A percentile compares a stretch with the other conserved stretches of the same genome.
phyloP scores from a whole-genome alignment of 1,140 invertebrate genomes.

The Leucophenga varia region DNA sequence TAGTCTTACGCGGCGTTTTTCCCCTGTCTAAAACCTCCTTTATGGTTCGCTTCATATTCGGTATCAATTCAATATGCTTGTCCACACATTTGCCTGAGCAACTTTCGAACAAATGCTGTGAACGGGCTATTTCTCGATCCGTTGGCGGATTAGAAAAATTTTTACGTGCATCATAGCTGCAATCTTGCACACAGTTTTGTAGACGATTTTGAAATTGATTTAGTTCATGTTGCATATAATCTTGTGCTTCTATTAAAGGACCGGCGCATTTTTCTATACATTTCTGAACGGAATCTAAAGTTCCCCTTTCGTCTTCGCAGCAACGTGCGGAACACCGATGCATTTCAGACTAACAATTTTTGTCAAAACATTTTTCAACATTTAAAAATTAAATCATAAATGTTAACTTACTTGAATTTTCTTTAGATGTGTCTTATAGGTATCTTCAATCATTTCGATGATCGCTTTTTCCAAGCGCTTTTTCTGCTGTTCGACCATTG shows the following conservation, averaged over 20 bases:
- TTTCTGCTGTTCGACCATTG: conserved; percentile 77
- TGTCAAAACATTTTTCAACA: not conserved
- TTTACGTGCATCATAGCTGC: conserved; percentile 78
- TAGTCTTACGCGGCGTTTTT: too few species aligned
- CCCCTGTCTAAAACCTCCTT: conserved; percentile 61
- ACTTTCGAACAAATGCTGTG: conserved; percentile 74
- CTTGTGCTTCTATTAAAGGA: conserved; percentile 74
- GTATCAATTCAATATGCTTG: conserved; percentile 74
- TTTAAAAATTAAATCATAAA: too few species aligned
- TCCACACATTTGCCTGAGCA: conserved; percentile 87
- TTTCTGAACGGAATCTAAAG: conserved; percentile 73
- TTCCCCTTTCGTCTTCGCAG: conserved; percentile 73
- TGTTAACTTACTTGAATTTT: conserved; percentile 75
- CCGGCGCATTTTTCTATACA: conserved; percentile 81
- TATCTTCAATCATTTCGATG: conserved; percentile 73
- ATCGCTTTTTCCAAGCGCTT: conserved; percentile 77
- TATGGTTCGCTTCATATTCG: conserved; percentile 74
- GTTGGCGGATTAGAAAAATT: conserved; percentile 69
- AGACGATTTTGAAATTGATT: conserved; percentile 73
- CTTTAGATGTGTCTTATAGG: conserved; percentile 75
- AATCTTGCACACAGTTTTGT: conserved; percentile 76
- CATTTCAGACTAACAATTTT: conserved; percentile 66
- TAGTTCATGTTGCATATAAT: conserved; percentile 69
- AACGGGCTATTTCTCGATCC: conserved; percentile 67
- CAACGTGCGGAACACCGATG: conserved; percentile 83